Evolutionary conservation across 1,140 invertebrate species (phyloP), one percentile per base, ranked within the genome.

Genomic region (Cecropterus lyciades): DNA sequence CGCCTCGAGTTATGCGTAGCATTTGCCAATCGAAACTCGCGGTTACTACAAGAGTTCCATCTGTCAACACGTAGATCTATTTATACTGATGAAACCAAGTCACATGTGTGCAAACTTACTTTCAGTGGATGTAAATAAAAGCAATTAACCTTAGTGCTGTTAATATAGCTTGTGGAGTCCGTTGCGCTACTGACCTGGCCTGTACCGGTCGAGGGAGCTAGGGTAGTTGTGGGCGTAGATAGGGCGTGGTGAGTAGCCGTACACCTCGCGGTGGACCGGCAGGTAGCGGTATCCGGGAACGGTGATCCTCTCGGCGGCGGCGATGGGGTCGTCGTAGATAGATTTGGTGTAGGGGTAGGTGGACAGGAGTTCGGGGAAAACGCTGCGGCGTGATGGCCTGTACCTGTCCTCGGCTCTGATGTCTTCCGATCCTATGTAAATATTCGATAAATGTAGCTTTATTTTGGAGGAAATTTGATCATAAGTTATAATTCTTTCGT

Each of bases 231-330:
- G 96, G 72, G 96, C 95, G 89, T 96, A 97, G 93, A 97, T 95
- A 85, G 96, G 94, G 89, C 96, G 94, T 71, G 97, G 96, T 67
- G 96, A 96, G 92, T 97, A 97, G 68, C 97, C 97, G 92, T 98
- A 98, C 80, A 95, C 96, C 82, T 98, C 96, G 75, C 97, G 95
- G 87, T 97, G 96, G 73, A 98, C 95, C 72, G 97, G 97, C 86
- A 97, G 93, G 93, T 98, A 98, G 93, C 96, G 95, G 94, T 98
- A 97, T 87, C 96, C 96, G 83, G 96, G 96, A 49, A 95, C 95
- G 80, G 95, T 94, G 93, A 97, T 97, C 91, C 96, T 95, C 89
- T 97, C 96, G 72, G 94, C 94, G 69, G 96, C 95, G 79, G 94
- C 95, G 65, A 95, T 89, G 67, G 96, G 96, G 80, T 97, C 96